Base-by-base conservation (phyloP, 2,113 vertebrate species). In the Todiramphus saurophagus region DNA sequence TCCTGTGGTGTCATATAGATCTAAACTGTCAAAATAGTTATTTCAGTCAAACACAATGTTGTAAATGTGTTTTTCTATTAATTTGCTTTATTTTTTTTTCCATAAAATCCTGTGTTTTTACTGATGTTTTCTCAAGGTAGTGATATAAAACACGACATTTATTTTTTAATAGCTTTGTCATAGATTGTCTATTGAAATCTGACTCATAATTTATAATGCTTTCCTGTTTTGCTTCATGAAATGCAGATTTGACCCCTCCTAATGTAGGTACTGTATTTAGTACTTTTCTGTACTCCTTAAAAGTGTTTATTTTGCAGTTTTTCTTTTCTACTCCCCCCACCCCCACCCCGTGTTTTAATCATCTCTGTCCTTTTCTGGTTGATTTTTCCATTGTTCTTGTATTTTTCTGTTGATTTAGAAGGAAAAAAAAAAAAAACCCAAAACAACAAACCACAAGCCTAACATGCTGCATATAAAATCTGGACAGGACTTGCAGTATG, bases 191-290 rank as follows among this genome's bases (percentile, higher is more conserved):
- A 28, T 97, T 97, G 87, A 97, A 97, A 97, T 96, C 94, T 98
- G 87, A 97, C 95, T 98, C 75, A 96, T 96, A 95, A 97, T 97
- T 97, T 98, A 92, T 98, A 97, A 98, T 95, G 89, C 97, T 98
- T 98, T 98, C 97, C 97, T 98, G 28, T 98, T 98, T 98, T 98
- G 97, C 98, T 98, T 98, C 97, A 87, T 98, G 97, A 98, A 98
- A 98, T 97, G 95, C 98, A 98, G 98, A 99, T 97, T 97, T 99
- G 98, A 98, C 98, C 95, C 98, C 98, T 98, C 97, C 98, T 98
- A 98, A 98, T 98, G 97, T 98, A 98, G 98, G 98, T 99, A 99
- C 98, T 98, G 98, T 98, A 98, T 98, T 98, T 97, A 98, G 97
- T 97, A 96, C 96, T 98, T 98, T 98, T 98, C 97, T 97, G 87